Conservation (phyloP, 2,113 vertebrate species). For the Dipodomys ordii region DNA sequence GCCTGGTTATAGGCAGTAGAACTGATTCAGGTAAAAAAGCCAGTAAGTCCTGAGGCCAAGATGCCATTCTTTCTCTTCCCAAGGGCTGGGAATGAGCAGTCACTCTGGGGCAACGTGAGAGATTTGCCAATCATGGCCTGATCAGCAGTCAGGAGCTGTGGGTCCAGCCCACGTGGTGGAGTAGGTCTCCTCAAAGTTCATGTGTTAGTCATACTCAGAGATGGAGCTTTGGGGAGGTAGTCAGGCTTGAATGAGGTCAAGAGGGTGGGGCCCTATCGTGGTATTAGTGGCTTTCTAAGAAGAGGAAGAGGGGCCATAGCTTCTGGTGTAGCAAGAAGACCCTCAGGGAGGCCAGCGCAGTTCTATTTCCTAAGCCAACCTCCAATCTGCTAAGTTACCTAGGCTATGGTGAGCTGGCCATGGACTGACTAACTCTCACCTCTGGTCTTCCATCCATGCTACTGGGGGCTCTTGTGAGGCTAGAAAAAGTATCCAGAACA, state of each 20-base stretch:
- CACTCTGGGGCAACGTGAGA: background rate
- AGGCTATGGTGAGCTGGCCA: too few relatives aligned
- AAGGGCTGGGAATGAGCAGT: background rate
- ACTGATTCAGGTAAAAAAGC: background rate
- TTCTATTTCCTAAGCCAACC: too few relatives aligned
- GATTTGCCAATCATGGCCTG: too few relatives aligned
- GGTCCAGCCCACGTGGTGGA: background rate
- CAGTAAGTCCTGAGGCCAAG: background rate
- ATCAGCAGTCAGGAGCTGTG: background rate
- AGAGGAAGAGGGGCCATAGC: too few relatives aligned
- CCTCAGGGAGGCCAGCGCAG: too few relatives aligned
- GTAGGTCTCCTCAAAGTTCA: background rate
- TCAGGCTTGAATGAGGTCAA: background rate
- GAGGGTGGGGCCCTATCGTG: too few relatives aligned
- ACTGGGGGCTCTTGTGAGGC: too few relatives aligned
- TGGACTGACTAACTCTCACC: too few relatives aligned
- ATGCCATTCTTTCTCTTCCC: background rate
- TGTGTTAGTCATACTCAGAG: background rate
- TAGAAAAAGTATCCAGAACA: too few relatives aligned
- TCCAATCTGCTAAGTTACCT: too few relatives aligned
- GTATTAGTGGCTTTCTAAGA: background rate
- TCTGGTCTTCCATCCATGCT: too few relatives aligned
- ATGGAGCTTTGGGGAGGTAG: background rate
- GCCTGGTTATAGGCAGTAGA: background rate
- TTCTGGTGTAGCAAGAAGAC: too few relatives aligned